phyloP scores from a whole-genome alignment of 1,140 invertebrate species.

The Drosophila lowei region DNA sequence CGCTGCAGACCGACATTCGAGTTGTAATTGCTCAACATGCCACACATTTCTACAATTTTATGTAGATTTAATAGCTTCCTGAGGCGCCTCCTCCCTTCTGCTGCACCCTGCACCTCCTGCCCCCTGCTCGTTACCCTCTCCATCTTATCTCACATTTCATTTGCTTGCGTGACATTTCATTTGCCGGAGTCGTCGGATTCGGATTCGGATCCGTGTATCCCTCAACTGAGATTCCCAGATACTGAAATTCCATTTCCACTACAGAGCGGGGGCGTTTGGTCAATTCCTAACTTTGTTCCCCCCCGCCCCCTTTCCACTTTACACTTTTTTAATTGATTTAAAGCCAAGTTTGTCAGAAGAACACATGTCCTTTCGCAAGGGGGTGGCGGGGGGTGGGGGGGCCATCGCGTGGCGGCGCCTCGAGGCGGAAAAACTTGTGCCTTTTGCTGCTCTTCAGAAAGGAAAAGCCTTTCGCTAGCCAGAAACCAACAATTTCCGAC shows the following conservation, averaged over 20 bases:
- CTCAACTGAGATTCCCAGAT: constrained; percentile 54
- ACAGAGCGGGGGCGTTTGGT: constrained; percentile 3
- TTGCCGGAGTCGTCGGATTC: constrained; percentile 28
- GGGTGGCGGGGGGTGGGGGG: constrained; percentile 26
- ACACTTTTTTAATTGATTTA: constrained; percentile 46
- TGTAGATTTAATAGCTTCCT: constrained; percentile 81
- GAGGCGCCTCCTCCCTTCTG: constrained; percentile 28
- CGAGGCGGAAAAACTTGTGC: constrained; percentile 21
- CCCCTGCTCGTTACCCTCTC: neutral
- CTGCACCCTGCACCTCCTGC: neutral
- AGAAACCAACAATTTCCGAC: constrained; percentile 72
- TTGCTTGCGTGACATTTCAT: constrained; percentile 78
- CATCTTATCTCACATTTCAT: constrained; percentile 69
- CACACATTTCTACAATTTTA: constrained; percentile 78
- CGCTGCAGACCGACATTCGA: constrained; percentile 38
- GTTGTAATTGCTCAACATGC: constrained; percentile 80
- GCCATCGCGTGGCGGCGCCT: constrained; percentile 36
- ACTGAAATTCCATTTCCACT: constrained; percentile 17
- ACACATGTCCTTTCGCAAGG: constrained; percentile 34
- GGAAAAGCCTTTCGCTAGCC: constrained; percentile 57
- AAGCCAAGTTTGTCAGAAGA: constrained; percentile 31
- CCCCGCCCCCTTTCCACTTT: neutral
- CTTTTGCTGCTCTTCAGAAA: constrained; percentile 27
- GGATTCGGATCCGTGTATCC: too few species aligned
- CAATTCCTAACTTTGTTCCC: constrained; percentile 13